Evolutionary conservation across 1,140 invertebrate species (phyloP), one percentile per base, ranked within the genome.

Genomic region (Meloidogyne chitwoodi): DNA sequence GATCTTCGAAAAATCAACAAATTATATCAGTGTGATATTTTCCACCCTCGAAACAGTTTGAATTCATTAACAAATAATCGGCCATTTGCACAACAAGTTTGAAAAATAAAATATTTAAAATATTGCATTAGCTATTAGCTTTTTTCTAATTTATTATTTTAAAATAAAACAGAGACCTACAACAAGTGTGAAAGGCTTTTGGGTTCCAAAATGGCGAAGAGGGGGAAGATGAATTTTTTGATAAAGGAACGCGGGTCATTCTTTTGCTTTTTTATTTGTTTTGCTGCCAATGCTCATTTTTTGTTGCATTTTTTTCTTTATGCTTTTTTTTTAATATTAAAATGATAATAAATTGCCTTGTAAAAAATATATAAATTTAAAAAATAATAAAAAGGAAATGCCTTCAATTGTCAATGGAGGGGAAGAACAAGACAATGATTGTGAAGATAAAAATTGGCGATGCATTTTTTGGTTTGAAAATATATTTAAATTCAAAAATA

Each of bases 1-100:
- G 90, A 90, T 80, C 77, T 90, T 16, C 73, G 79, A 6, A 90
- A 90, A 75, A 87, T 90, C 62, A 89, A 89, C 75, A 88, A 87
- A 62, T 81, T 90, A 14, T 90, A 90, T 80, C 84, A 88, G 38
- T 89, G 89, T 66, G 74, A 62, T 8, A 56, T 56, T 4, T n/a
- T 56, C 24, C 24, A 27, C 3, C 14, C 16, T 67, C 64, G 8
- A 24, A 27, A 41, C 16, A 27, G 29, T 44, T 14, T 48, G 27
- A 31, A 16, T 38, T 67, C 34, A 77, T 38, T 65, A 41, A 8
- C 31, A 29, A 62, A 71, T 38, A 12, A 8, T 69, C 11, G 64
- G 22, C 66, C 41, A 31, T 26, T 27, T 70, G 56, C 34, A 16
- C 62, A 48, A 16, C 62, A 48, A 22, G 27, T 22, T 22, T 22